Percentiles rank a stretch among this genome's conserved stretches.
Evolutionary conservation across 2,113 vertebrate genomes (phyloP).

Genomic region (Turdus rufiventris): DNA sequence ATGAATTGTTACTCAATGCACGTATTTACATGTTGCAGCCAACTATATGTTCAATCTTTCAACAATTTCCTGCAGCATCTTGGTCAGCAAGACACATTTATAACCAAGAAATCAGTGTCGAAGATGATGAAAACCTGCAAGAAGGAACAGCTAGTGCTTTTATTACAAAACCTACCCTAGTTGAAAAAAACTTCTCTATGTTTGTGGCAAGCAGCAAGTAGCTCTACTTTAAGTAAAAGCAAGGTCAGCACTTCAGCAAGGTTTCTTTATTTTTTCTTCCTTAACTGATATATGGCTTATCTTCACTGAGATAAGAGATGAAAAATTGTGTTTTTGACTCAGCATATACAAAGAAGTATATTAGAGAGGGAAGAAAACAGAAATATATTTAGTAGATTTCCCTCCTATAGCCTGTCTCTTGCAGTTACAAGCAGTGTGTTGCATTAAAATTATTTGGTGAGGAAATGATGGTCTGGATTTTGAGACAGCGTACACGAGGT

Average conservation of each 20-base stretch:
- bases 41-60: not conserved
- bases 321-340: not conserved
- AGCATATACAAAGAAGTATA: not conserved
- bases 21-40: not conserved
- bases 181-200: slow-evolving; percentile 43
- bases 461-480: not conserved
- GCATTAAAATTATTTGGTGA: not conserved
- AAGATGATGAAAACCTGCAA: slow-evolving; percentile 45
- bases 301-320: slow-evolving; percentile 46
- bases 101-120: slow-evolving; percentile 45
- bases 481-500: not conserved
- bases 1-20: not conserved
- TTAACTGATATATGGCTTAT: slow-evolving; percentile 13
- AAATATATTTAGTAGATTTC: not conserved
- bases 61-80: not conserved
- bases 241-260: slow-evolving; percentile 62
- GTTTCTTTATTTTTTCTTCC: not conserved
- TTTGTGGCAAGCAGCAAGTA: slow-evolving; percentile 33
- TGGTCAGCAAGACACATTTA: slow-evolving; percentile 12
- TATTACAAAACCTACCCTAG: slow-evolving; percentile 18
- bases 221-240: slow-evolving; percentile 60
- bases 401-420: not conserved
- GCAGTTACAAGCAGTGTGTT: not conserved
- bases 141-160: not conserved
- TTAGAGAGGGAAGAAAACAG: not conserved